These are phyloP conservation scores for Crotalus adamanteus DNA, from an alignment of 2,797 vertebrate species.

Conservation along the genomic window DNA sequence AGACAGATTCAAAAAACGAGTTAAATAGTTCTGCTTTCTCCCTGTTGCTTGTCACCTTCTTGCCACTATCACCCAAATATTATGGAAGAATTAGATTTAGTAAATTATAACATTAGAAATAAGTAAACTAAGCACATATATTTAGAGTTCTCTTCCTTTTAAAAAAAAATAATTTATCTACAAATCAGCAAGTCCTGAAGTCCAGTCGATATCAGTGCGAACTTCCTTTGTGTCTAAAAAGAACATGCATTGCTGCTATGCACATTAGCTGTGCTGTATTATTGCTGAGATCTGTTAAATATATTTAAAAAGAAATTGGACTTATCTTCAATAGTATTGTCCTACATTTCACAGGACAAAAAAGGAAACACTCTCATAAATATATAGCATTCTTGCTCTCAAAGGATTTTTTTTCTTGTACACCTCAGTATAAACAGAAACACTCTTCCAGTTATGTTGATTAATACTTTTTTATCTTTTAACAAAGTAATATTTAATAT, in stretches of 20 bases:
- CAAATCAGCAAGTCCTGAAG: slow-evolving; percentile 15
- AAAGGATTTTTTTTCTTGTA: background rate
- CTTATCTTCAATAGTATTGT: background rate
- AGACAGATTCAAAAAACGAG: too few relatives aligned
- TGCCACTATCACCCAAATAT: background rate
- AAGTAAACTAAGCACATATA: slow-evolving; percentile 16
- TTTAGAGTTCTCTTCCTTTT: slow-evolving; percentile 27
- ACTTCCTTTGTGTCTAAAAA: accelerated
- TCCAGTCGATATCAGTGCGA: background rate
- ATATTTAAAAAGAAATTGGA: background rate
- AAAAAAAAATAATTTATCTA: slow-evolving; percentile 35
- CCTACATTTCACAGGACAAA: background rate
- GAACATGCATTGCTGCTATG: accelerated
- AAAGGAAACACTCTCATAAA: background rate
- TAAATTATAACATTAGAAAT: slow-evolving; percentile 2
- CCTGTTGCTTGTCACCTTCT: too few relatives aligned
- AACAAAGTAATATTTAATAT: background rate
- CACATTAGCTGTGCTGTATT: background rate
- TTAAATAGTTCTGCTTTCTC: too few relatives aligned
- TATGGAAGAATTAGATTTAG: background rate
- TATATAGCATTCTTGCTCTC: background rate
- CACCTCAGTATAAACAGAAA: too few relatives aligned
- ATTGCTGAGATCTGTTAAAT: background rate
- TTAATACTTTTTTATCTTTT: background rate
- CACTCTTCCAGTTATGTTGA: background rate